Evolutionary conservation across 1,140 invertebrate genomes (phyloP), one percentile per base, ranked within the genome.

Genomic region (Philaenus spumarius): DNA sequence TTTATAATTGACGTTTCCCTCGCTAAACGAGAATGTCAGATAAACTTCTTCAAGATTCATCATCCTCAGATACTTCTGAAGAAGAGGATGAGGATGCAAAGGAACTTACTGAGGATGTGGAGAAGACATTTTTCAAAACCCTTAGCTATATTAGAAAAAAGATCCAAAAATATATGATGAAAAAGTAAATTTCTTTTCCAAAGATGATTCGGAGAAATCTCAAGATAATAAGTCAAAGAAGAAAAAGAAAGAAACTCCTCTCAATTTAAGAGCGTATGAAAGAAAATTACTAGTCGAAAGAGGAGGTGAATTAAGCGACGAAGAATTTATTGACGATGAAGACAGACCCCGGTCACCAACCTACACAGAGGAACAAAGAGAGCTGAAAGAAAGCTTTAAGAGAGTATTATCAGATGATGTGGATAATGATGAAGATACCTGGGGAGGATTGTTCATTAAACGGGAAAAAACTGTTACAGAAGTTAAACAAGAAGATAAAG

Each of bases 91-190:
- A n/a, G n/a, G n/a, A n/a, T n/a, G n/a, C n/a, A n/a, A 43, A 68
- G 61, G 74, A 72, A 65, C 66, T 79, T 23, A 77, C 78, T 58
- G 72, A 80, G 62, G 78, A 85, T 62, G 77, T 90, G 39, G 93
- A 97, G 67, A 85, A 86, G 67, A 82, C 88, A 51, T 97, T 96
- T 72, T 84, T 91, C 4, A 90, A 88, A 75, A 89, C 92, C 0
- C 72, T 95, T 1, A 79, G 92, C 1, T 84, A 80, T 56, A 71
- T 97, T 5, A 95, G 71, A 89, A 82, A 26, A 90, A 90, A 72
- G 88, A 96, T 77, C 89, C 93, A 0, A 80, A 78, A 64, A 94
- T 95, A 62, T 96, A 96, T 75, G 80, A 95, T 66, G 78, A 83
- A 51, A 78, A 82, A 59, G 75, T 80, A 11, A 82, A 78, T 45